A percentile compares a stretch with the other conserved stretches of the same genome.
Conservation (phyloP, 1,140 invertebrate species). For the Drosophila simulans region DNA sequence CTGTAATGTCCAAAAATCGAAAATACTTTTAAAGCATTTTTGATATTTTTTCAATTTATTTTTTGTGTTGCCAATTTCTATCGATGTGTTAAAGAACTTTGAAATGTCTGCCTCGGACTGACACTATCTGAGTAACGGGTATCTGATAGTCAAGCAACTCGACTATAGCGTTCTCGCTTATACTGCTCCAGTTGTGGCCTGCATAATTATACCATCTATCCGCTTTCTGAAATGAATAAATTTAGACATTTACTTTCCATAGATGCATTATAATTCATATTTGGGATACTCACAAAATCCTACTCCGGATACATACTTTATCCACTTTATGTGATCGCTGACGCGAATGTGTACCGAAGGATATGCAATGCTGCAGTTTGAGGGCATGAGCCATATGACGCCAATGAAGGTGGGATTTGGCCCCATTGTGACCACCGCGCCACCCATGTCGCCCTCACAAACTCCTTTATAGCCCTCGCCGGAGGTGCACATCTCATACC, state of each 20-base stretch:
- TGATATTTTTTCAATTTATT: too few relatives aligned
- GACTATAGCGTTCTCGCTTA: too few relatives aligned
- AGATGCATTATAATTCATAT: neutral
- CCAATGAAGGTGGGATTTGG: neutral
- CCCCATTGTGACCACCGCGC: neutral
- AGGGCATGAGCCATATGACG: neutral
- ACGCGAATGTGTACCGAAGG: constrained; percentile 1
- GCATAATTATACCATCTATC: too few relatives aligned
- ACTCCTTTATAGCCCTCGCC: neutral
- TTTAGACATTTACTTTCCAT: neutral
- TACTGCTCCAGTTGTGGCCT: too few relatives aligned
- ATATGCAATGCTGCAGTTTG: neutral
- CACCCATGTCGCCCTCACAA: neutral
- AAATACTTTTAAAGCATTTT: too few relatives aligned
- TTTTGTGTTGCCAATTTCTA: too few relatives aligned
- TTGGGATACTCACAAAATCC: neutral
- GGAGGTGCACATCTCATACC: neutral
- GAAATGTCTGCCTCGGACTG: too few relatives aligned
- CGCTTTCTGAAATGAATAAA: neutral
- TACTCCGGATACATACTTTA: neutral
- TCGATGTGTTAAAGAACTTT: too few relatives aligned
- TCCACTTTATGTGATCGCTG: neutral
- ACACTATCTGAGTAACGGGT: too few relatives aligned
- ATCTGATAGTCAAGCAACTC: too few relatives aligned
- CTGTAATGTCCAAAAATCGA: too few relatives aligned